Percentiles rank a stretch among this genome's conserved stretches.
Evolutionary conservation across 2,888 invertebrate species (phyloP).

Genomic region (Blera fallax): DNA sequence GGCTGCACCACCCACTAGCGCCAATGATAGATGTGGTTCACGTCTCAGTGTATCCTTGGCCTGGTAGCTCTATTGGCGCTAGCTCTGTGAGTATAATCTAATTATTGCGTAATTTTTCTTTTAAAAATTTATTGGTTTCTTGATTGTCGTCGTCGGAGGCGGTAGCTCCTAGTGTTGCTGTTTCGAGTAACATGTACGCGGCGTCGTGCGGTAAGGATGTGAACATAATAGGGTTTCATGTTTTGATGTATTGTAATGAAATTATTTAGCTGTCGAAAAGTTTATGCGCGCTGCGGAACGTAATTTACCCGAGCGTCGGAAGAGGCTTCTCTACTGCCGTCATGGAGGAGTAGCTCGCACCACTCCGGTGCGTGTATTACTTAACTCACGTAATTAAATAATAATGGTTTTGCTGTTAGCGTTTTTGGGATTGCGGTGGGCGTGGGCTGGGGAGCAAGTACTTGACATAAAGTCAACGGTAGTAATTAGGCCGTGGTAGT

Average conservation of each 20-base stretch:
- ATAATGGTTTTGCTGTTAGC: constrained; percentile 36
- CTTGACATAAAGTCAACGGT: constrained; percentile 31
- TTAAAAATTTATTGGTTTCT: neutral
- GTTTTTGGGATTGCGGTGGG: constrained; percentile 20
- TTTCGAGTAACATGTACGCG: neutral
- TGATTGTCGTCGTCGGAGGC: neutral
- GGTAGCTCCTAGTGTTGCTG: neutral
- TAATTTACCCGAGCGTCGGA: neutral
- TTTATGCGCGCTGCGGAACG: neutral
- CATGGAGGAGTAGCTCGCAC: neutral
- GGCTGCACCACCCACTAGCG: constrained; percentile 1
- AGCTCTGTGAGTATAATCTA: neutral
- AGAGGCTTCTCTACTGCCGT: neutral
- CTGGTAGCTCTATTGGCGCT: neutral
- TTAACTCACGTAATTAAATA: constrained; percentile 43
- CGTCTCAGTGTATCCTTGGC: neutral
- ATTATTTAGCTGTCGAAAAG: constrained; percentile 14
- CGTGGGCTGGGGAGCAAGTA: neutral
- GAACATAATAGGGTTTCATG: constrained; percentile 13
- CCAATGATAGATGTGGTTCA: neutral
- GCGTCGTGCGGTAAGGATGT: neutral
- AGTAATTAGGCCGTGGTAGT: constrained; percentile 23
- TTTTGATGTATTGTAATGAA: constrained; percentile 25
- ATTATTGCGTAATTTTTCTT: constrained; percentile 2
- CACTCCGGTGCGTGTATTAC: constrained; percentile 11